Percentiles rank a stretch among this genome's conserved stretches.
These are phyloP conservation scores for Melanostoma scalare DNA, from an alignment of 2,888 invertebrate genomes.

Conservation along the genomic window DNA sequence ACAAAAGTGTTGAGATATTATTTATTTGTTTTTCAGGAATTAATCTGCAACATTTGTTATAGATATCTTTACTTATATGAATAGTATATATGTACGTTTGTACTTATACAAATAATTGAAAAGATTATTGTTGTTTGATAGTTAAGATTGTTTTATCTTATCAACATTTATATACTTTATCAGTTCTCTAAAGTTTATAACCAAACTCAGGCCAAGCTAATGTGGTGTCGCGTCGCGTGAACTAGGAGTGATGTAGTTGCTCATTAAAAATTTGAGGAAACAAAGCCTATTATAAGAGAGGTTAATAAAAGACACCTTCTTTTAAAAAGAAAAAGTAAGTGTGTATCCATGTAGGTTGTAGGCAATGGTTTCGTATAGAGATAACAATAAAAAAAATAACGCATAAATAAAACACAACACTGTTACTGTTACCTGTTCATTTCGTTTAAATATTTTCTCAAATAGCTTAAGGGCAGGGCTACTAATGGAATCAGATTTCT, in stretches of 20 bases:
- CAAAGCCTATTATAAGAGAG: not conserved
- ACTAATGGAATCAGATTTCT: slow-evolving; percentile 64
- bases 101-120: slow-evolving; percentile 32
- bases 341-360: not conserved
- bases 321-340: too few relatives aligned
- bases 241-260: slow-evolving; percentile 45
- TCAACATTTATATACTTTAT: slow-evolving; percentile 51
- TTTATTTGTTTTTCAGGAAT: slow-evolving; percentile 23
- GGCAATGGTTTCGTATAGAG: too few relatives aligned
- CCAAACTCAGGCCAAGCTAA: slow-evolving; percentile 55
- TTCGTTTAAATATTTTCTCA: slow-evolving; percentile 49
- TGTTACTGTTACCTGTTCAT: slow-evolving; percentile 61
- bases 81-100: not conserved
- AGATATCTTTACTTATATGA: slow-evolving; percentile 2
- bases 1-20: too few relatives aligned
- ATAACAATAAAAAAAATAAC: slow-evolving; percentile 47
- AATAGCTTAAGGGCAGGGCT: slow-evolving; percentile 62
- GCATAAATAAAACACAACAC: slow-evolving; percentile 48
- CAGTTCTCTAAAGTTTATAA: slow-evolving; percentile 61
- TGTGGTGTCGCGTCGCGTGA: slow-evolving; percentile 20
- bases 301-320: too few relatives aligned
- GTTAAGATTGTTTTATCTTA: slow-evolving; percentile 41
- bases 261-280: slow-evolving; percentile 45
- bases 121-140: slow-evolving; percentile 11
- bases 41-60: slow-evolving; percentile 23